phyloP scores from a whole-genome alignment of 2,113 vertebrate species.

The Marmota flaviventris region DNA sequence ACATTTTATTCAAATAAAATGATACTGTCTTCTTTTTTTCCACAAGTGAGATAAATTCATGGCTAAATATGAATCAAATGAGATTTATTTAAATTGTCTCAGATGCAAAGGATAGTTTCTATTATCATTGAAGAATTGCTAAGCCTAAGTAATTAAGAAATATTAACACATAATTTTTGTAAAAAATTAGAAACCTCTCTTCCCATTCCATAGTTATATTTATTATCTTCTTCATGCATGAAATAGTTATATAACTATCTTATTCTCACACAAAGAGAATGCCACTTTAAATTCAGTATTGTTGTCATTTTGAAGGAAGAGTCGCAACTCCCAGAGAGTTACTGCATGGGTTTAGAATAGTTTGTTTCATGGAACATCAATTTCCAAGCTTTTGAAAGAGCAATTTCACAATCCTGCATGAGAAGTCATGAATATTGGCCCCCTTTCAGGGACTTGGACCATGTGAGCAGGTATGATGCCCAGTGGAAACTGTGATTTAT shows the following conservation, averaged over 20 bases:
- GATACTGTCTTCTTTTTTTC: background rate
- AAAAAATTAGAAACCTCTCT: background rate
- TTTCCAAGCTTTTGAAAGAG: constrained; percentile 36
- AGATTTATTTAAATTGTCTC: background rate
- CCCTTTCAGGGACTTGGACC: constrained; percentile 51
- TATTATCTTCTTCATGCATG: background rate
- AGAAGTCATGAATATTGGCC: constrained; percentile 42
- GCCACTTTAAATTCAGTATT: background rate
- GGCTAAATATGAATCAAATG: background rate
- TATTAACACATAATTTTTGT: background rate
- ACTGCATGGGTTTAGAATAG: background rate
- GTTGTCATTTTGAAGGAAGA: background rate
- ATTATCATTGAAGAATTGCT: background rate
- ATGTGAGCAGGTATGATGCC: constrained; percentile 42
- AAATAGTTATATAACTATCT: background rate
- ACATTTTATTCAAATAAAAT: background rate
- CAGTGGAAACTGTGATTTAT: constrained; percentile 70
- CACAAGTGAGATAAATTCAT: background rate
- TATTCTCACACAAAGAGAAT: background rate
- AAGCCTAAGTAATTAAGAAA: background rate
- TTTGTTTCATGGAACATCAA: constrained; percentile 41
- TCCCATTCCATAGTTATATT: background rate
- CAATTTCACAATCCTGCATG: constrained; percentile 33
- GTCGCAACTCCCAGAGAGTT: background rate
- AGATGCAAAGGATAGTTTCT: background rate